Evolutionary conservation across 2,113 vertebrate genomes (phyloP), one percentile per base, ranked within the genome.

Genomic region (Orycteropus afer): DNA sequence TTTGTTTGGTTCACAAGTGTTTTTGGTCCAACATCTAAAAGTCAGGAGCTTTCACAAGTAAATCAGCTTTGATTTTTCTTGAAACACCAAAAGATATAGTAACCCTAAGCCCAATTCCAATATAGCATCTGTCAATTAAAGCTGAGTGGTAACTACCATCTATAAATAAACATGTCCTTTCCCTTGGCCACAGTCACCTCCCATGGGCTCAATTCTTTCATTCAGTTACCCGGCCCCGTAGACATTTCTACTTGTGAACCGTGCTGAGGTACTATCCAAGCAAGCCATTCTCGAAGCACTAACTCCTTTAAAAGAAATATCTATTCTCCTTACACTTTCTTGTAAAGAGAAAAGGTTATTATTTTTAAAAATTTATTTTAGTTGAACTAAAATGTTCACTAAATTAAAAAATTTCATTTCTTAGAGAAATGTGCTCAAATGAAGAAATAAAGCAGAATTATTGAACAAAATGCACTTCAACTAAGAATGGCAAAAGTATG

Each of bases 31-130:
- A 86, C 23, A 71, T 87, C 47, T 81, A 34, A 86, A 85, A 91
- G n/a, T 91, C 51, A 94, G 47, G n/a, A 47, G n/a, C 96, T 76
- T 92, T 90, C 76, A 85, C 65, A 90, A 81, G 55, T 40, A 91
- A 96, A 92, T 69, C 45, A 84, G 13, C 32, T 80, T 86, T 53
- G 4, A 22, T 34, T 92, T 79, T 51, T 34, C 29, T 90, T 76
- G 13, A 87, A 90, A 74, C 89, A 78, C 61, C 57, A 89, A 69
- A 91, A 84, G 59, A 95, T 61, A 25, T 77, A 57, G 84, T 67
- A 93, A 89, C 42, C 42, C 47, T 55, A 32, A 42, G 47, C 57
- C 55, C 32, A 74, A 22, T 40, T 91, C 69, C 83, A 92, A 61
- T 27, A 45, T 32, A 47, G 67, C 49, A 81, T 85, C 23, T 74